Evolutionary conservation across 2,888 invertebrate genomes (phyloP).

Genomic region (Acanthopleura granulata): DNA sequence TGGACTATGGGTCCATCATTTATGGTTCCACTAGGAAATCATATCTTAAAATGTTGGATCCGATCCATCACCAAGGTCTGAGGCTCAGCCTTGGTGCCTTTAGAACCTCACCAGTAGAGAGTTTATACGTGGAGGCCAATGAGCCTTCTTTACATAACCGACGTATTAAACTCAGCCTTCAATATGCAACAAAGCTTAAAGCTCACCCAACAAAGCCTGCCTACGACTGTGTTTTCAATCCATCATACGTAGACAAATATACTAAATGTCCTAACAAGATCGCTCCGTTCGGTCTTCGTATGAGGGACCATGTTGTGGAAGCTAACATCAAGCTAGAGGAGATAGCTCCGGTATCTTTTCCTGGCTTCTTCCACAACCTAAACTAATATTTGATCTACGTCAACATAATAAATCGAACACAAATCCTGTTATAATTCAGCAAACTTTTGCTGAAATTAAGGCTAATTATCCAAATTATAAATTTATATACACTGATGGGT

Average conservation of each 20-base stretch:
- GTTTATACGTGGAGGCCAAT: background rate
- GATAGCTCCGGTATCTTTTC: background rate
- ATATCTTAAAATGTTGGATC: conserved; percentile 9
- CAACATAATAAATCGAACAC: background rate
- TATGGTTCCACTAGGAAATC: conserved; percentile 21
- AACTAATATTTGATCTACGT: background rate
- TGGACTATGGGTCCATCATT: conserved; percentile 19
- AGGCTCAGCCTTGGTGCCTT: conserved; percentile 1
- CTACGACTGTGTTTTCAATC: background rate
- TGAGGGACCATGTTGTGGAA: background rate
- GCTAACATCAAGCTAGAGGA: background rate
- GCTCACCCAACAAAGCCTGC: background rate
- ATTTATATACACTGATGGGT: background rate
- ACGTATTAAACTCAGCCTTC: background rate
- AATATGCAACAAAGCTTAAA: conserved; percentile 9
- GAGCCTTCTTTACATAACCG: background rate
- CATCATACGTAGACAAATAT: background rate
- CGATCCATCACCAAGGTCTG: conserved; percentile 6
- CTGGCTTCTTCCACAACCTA: background rate
- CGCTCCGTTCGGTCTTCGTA: background rate
- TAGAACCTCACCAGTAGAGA: background rate
- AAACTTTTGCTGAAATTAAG: background rate
- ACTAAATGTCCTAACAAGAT: background rate
- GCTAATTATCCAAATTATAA: background rate
- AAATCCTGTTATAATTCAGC: background rate